Conservation (phyloP, 2,113 vertebrate species). For the Hiodon tergisus region DNA sequence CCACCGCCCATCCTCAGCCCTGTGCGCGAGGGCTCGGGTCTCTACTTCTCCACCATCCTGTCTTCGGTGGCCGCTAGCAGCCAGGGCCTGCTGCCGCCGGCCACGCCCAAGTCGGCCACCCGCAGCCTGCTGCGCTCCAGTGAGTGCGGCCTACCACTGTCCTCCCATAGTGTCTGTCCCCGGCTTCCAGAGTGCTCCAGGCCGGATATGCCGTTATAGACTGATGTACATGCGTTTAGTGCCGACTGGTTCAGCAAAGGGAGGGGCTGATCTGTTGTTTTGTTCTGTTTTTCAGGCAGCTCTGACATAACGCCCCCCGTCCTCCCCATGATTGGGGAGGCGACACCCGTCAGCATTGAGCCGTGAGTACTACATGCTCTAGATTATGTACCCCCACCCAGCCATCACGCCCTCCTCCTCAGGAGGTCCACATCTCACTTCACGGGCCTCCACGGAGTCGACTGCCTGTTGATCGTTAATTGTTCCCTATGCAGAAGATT, state of each 20-base stretch:
- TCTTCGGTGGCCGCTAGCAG: slow-evolving; percentile 64
- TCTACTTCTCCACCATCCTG: slow-evolving; percentile 94
- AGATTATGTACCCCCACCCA: too few relatives aligned
- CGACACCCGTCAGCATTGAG: slow-evolving; percentile 93
- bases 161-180: background rate
- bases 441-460: too few relatives aligned
- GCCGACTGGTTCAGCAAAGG: too few relatives aligned
- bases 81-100: slow-evolving; percentile 75
- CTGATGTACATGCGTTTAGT: too few relatives aligned
- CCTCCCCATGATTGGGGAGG: slow-evolving; percentile 84
- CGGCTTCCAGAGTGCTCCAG: background rate
- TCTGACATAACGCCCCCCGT: slow-evolving; percentile 91
- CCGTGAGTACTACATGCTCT: slow-evolving; percentile 75
- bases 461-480: too few relatives aligned
- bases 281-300: slow-evolving; percentile 70
- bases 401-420: too few relatives aligned
- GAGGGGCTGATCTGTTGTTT: slow-evolving; percentile 13
- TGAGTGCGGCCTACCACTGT: slow-evolving; percentile 55
- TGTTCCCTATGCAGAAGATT: too few relatives aligned
- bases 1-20: slow-evolving; percentile 96
- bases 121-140: slow-evolving; percentile 89
- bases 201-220: too few relatives aligned
- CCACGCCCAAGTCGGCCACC: slow-evolving; percentile 87
- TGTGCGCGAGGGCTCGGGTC: slow-evolving; percentile 89
- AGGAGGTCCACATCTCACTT: too few relatives aligned